Evolutionary conservation across 2,113 vertebrate genomes (phyloP), one percentile per base, ranked within the genome.

Genomic region (Melanerpes formicivorus): DNA sequence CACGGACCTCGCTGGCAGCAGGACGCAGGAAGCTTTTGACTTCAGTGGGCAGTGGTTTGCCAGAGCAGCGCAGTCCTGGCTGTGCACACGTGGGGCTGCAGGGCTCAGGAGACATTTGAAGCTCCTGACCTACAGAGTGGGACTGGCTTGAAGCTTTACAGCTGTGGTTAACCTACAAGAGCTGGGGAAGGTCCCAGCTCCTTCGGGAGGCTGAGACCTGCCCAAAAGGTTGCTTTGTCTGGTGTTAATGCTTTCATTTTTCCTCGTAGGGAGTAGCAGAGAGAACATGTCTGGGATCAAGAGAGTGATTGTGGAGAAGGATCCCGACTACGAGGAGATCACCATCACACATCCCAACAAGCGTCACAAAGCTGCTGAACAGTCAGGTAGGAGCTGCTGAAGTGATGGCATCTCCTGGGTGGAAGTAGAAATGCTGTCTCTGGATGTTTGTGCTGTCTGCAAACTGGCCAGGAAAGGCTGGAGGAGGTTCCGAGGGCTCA

Each of bases 321-420:
- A 99, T 92, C 99, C 99, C 0, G 99, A 99, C 92, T 99, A 99
- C 74, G 99, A 99, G 77, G 99, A 99, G 59, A 97, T 99, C 78
- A 97, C 98, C 5, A 59, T 98, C 85, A 80, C 98, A 2, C 98
- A 98, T 89, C 98, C 98, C 62, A 99, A 72, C 95, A 99, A 99
- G 93, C 98, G 98, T 74, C 98, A 98, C 93, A 99, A 98, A 96
- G 98, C 98, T 4, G 97, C 97, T 0, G 99, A 99, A 50, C 98
- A 98, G 88, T 98, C 98, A 97, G 99, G 99, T 99, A 97, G 96
- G 94, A 88, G 69, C 56, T 25, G 23, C 13, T 34, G 54, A 34
- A 8, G 21, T 4, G 27, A 18, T 22, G 27, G 12, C 11, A 1
- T 29, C 16, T 54, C 29, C 23, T 1, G 1, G 15, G 44, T 29